Evolutionary conservation across 2,888 invertebrate genomes (phyloP), one percentile per base, ranked within the genome.

Genomic region (Rhodophaea formosa): DNA sequence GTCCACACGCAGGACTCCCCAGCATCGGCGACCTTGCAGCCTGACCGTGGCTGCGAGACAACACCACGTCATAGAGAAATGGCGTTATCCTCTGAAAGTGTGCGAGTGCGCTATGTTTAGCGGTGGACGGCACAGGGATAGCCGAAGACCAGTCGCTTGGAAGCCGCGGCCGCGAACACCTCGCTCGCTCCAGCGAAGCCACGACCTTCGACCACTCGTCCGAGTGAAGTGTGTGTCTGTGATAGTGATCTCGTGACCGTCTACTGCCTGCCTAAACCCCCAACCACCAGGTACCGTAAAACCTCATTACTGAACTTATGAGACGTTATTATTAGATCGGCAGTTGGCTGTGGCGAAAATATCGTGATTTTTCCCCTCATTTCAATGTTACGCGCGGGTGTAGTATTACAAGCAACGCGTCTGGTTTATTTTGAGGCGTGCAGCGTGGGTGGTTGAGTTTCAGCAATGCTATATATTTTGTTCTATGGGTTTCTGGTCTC

Each of bases 161-260:
- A 82, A 83, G 84, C 88, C 85, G 88, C 86, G 89, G 77, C 75
- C 84, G 91, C 84, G 88, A 83, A 76, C 86, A 84, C 80, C 86
- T 80, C 85, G 86, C 86, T 75, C 76, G 81, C 83, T 86, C 85
- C 87, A 86, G 86, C 86, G 81, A 74, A 56, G 64, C 69, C 71
- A 74, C 84, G 84, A 86, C 84, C 84, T 77, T 82, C 86, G 87
- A 88, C 88, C 88, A 88, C 88, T 87, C 84, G 80, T 63, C 72
- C 76, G 89, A 88, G 88, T 88, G 88, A 88, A 85, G 90, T 88
- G 88, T 85, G 86, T 88, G 88, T 80, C 82, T 86, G 88, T 88
- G 89, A 82, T 83, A 79, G 89, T 88, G 86, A 79, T 80, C 75
- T 79, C 71, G 75, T 75, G 73, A 74, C 74, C 53, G 62, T 63